Evolutionary conservation across 2,113 vertebrate genomes (phyloP).

Genomic region (Eleginops maclovinus): DNA sequence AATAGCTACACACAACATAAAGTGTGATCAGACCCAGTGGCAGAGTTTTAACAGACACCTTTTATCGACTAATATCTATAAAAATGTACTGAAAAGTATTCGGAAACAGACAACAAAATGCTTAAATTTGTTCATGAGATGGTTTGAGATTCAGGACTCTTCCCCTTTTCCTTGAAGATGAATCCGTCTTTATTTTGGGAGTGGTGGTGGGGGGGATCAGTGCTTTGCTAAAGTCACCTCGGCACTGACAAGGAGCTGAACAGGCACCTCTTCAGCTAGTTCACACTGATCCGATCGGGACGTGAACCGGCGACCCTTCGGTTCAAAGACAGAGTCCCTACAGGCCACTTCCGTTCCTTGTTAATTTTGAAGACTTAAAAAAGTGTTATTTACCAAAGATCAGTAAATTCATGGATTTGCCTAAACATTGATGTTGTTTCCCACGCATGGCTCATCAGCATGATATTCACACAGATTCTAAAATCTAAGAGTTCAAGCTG

Average conservation of each 20-base stretch:
- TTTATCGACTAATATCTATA: constrained; percentile 33
- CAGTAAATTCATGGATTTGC: neutral
- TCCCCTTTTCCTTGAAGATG: too few species aligned
- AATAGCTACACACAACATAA: constrained; percentile 44
- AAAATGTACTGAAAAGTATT: constrained; percentile 11
- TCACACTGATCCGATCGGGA: too few species aligned
- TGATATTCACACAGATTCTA: neutral
- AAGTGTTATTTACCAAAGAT: too few species aligned
- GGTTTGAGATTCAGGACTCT: neutral
- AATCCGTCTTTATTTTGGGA: too few species aligned
- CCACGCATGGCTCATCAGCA: constrained; percentile 16
- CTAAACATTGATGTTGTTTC: neutral
- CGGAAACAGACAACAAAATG: neutral
- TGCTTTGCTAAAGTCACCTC: too few species aligned
- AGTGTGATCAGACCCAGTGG: constrained; percentile 53
- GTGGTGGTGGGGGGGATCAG: too few species aligned
- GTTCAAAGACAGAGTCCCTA: too few species aligned
- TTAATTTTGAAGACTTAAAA: too few species aligned
- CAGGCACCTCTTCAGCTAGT: too few species aligned
- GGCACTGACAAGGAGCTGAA: too few species aligned
- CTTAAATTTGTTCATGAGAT: neutral
- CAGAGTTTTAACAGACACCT: constrained; percentile 13
- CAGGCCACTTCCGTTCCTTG: too few species aligned
- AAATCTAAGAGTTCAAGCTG: constrained; percentile 33
- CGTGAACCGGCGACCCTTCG: too few species aligned